Evolutionary conservation across 1,140 invertebrate species (phyloP), one percentile per base, ranked within the genome.

Genomic region (Lordiphosa stackelbergi): DNA sequence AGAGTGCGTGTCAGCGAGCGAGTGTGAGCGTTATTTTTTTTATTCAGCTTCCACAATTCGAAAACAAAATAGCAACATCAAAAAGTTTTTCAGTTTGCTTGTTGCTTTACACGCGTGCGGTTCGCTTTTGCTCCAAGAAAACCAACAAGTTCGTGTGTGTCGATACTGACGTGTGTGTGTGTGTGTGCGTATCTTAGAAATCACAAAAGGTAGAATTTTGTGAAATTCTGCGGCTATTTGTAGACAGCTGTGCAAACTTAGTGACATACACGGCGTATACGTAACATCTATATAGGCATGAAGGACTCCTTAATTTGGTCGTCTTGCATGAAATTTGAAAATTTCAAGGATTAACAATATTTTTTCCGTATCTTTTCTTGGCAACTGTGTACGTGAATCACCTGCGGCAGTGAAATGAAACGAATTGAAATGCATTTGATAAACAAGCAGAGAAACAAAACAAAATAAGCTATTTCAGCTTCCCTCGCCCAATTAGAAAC

Each of bases 11-110:
- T 5, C 8, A 41, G 16, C 42, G 42, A 45, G 38, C 49, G 49
- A 35, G 55, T 38, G 49, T 31, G 49, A 52, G 59, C 52, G 68
- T 48, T 24, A 24, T 70, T 78, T 77, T 56, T 56, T 74, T 78
- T 75, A 46, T 81, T 71, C 75, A 81, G 81, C 74, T 79, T 69
- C 69, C 66, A 68, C 74, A 64, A 53, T 68, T 75, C 68, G 69
- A 78, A 81, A 73, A 75, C 71, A 72, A 79, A 79, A 81, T 83
- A 79, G 75, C 75, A 75, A 81, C 72, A 83, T 83, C 53, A 81
- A 65, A 73, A 83, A 72, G 73, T 81, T 81, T 73, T 85, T 85
- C 74, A 85, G 81, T 85, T 85, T 71, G 81, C 81, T 85, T 77
- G 83, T 85, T 85, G 81, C 81, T 77, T 65, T 66, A 47, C 62